Evolutionary conservation across 1,140 invertebrate species (phyloP).

Genomic region (Drosophila pachea): DNA sequence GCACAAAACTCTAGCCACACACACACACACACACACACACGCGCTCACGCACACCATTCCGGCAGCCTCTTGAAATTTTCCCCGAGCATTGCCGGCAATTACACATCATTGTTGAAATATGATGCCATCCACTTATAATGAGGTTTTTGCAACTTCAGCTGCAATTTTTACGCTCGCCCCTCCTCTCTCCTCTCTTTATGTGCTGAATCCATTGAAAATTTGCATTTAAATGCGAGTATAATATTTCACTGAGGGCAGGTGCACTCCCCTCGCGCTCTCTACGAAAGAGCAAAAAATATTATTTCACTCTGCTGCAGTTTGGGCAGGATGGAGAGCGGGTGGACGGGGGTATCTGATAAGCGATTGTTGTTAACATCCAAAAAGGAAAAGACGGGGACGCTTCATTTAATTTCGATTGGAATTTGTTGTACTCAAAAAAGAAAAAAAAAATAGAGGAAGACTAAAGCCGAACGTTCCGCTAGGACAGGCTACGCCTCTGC

Average conservation of each 20-base stretch:
- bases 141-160: conserved; percentile 15
- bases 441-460: neutral
- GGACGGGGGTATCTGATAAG: no score
- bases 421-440: neutral
- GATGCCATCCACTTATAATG: conserved; percentile 35
- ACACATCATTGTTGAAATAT: conserved; percentile 36
- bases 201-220: no score
- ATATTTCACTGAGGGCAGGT: no score
- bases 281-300: no score
- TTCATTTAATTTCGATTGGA: neutral
- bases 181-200: neutral
- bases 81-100: conserved; percentile 39
- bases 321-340: no score
- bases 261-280: no score
- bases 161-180: neutral
- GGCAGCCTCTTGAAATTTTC: conserved; percentile 1
- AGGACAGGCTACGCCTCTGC: neutral
- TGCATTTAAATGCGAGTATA: no score
- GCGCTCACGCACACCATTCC: conserved; percentile 7
- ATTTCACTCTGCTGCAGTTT: no score
- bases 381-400: no score
- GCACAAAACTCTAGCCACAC: neutral
- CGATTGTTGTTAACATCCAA: neutral
- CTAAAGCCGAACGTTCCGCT: neutral
- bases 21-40: conserved; percentile 5